Conservation (phyloP, 2,888 invertebrate species). For the Theodoxus fluviatilis region DNA sequence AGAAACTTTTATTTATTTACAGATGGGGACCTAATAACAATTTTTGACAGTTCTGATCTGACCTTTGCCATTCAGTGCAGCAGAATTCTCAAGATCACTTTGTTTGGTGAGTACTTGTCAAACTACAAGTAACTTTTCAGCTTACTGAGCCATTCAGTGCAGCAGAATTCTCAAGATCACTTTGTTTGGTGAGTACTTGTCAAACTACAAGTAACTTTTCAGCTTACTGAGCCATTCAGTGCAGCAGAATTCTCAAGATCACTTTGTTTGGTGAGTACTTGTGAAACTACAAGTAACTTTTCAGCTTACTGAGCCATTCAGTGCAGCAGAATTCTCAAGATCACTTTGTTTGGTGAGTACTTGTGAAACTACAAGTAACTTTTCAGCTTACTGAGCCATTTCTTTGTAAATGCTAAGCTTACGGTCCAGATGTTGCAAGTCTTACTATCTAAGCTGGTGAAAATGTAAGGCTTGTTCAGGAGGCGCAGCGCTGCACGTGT, state of each 20-base stretch:
- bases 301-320: no score
- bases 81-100: constrained; percentile 73
- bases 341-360: constrained; percentile 71
- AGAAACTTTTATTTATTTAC: constrained; percentile 40
- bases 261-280: constrained; percentile 71
- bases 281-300: no score
- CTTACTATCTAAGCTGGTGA: no score
- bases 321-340: constrained; percentile 73
- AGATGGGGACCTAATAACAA: constrained; percentile 78
- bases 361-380: no score
- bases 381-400: no score
- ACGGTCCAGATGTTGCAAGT: no score
- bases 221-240: constrained; percentile 77
- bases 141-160: constrained; percentile 76
- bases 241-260: constrained; percentile 73
- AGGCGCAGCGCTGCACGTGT: no score
- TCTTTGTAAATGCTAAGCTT: no score
- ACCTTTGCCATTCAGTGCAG: constrained; percentile 76
- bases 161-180: constrained; percentile 74
- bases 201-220: no score
- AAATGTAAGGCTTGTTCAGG: no score
- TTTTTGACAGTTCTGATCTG: constrained; percentile 76
- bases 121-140: no score
- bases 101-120: constrained; percentile 70
- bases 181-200: constrained; percentile 70